phyloP scores from a whole-genome alignment of 1,140 invertebrate genomes.

The Hylaeus volcanicus region DNA sequence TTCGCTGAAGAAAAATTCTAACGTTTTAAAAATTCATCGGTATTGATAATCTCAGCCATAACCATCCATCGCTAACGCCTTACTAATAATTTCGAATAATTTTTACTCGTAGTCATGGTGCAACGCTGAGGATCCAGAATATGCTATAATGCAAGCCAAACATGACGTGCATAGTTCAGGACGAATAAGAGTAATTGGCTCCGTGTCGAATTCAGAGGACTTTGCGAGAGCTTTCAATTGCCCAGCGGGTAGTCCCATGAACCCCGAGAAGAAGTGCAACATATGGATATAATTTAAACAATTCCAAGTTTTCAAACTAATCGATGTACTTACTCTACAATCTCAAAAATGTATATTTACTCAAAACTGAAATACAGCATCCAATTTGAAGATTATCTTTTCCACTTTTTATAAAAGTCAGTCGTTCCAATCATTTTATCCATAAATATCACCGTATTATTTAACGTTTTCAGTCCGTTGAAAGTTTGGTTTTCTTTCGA shows the following conservation, averaged over 20 bases:
- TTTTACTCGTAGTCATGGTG: slow-evolving; percentile 46
- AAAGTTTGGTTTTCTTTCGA: too few species aligned
- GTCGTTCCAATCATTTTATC: too few species aligned
- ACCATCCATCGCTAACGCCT: too few species aligned
- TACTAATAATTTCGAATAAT: not conserved
- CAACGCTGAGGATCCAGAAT: not conserved
- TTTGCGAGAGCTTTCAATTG: slow-evolving; percentile 50
- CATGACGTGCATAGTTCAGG: slow-evolving; percentile 37
- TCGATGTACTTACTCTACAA: too few species aligned
- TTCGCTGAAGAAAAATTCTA: not conserved
- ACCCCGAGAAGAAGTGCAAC: slow-evolving; percentile 54
- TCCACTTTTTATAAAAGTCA: too few species aligned
- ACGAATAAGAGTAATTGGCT: slow-evolving; percentile 48
- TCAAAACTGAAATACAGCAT: too few species aligned
- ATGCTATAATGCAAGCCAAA: rapidly evolving
- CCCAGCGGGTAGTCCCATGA: slow-evolving; percentile 48
- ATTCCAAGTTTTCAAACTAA: too few species aligned
- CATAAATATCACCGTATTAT: too few species aligned
- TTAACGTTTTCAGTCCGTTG: too few species aligned
- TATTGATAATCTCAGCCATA: too few species aligned
- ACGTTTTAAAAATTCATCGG: not conserved
- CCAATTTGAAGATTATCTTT: too few species aligned
- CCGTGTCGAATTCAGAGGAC: slow-evolving; percentile 39
- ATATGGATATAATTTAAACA: slow-evolving; percentile 39
- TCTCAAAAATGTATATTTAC: too few species aligned